Evolutionary conservation across 1,140 invertebrate species (phyloP).

Genomic region (Pararge aegeria): DNA sequence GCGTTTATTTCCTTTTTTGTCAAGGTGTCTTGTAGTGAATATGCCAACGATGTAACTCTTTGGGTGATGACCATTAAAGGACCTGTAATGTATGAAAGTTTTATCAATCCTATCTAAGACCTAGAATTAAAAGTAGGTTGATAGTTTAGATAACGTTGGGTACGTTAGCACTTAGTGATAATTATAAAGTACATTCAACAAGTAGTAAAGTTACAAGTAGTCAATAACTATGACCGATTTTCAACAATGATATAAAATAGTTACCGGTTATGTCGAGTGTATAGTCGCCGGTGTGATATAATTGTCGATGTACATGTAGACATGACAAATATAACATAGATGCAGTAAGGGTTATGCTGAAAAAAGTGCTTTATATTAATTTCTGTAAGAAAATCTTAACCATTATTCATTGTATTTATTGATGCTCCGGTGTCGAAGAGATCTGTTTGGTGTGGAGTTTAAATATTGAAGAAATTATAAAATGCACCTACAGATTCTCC

Average conservation of each 20-base stretch:
- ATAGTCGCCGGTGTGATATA: conserved; percentile 93
- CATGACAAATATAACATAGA: conserved; percentile 91
- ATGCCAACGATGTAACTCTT: conserved; percentile 95
- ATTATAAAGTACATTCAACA: no score
- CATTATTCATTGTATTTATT: background rate
- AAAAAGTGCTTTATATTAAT: background rate
- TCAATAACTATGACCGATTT: no score
- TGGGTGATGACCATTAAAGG: conserved; percentile 98
- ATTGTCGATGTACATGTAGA: conserved; percentile 91
- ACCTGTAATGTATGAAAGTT: conserved; percentile 79
- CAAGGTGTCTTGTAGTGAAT: conserved; percentile 94
- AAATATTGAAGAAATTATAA: no score
- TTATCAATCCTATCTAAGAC: background rate
- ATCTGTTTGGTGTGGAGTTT: no score
- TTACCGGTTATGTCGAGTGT: conserved; percentile 95
- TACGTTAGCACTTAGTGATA: no score
- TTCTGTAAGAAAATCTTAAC: conserved; percentile 9
- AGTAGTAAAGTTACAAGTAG: no score
- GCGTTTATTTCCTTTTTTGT: conserved; percentile 55
- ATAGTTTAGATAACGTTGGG: no score
- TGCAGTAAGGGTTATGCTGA: background rate
- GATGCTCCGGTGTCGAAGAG: no score
- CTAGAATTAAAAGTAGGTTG: no score
- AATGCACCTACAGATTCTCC: no score
- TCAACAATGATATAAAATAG: conserved; percentile 16